phyloP scores from a whole-genome alignment of 2,113 vertebrate species.

The Nibea coibor region DNA sequence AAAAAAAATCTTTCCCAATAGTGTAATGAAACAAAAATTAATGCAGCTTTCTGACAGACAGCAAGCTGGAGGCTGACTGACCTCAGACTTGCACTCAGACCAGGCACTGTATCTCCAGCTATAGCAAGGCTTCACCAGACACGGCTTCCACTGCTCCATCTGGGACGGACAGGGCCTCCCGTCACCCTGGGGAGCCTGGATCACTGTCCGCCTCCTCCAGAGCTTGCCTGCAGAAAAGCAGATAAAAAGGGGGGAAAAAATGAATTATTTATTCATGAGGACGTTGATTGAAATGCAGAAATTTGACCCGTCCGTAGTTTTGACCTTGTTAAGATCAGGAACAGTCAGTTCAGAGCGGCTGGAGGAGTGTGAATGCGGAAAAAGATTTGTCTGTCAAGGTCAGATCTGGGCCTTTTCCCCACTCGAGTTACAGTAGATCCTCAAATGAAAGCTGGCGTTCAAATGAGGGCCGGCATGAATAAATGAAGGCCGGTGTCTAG shows the following conservation, averaged over 20 bases:
- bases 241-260: background rate
- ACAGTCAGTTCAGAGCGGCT: background rate
- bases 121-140: conserved; percentile 94
- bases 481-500: background rate
- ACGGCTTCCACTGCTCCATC: conserved; percentile 96
- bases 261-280: conserved; percentile 3
- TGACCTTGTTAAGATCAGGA: background rate
- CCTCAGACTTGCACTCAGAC: conserved; percentile 94
- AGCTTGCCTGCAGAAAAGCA: conserved; percentile 87
- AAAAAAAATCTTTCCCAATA: background rate
- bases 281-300: conserved; percentile 1
- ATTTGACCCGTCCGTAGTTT: background rate
- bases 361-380: background rate
- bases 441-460: background rate
- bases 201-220: conserved; percentile 88
- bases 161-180: conserved; percentile 92
- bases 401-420: background rate
- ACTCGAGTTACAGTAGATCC: background rate
- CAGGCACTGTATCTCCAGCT: conserved; percentile 92
- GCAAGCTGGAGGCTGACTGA: conserved; percentile 55
- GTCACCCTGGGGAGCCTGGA: conserved; percentile 94
- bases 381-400: conserved; percentile 10
- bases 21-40: background rate
- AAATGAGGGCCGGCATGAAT: background rate
- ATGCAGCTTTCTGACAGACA: background rate